Evolutionary conservation across 2,888 invertebrate species (phyloP), one percentile per base, ranked within the genome.

Genomic region (Polydrusus cervinus): DNA sequence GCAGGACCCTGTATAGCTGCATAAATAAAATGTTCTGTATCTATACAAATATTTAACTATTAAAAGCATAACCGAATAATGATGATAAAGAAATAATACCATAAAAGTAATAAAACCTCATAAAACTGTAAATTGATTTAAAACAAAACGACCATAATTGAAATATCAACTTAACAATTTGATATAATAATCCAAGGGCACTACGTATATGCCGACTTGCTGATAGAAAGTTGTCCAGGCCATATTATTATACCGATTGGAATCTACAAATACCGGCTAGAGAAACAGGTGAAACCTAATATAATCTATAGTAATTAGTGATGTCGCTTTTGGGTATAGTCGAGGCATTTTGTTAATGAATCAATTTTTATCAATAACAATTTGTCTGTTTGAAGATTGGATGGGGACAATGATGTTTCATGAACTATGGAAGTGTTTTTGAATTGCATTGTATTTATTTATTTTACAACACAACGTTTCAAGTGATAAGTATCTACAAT

Each of bases 281-380:
- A 64, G 64, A 64, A 64, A 49, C 64, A 64, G 64, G 64, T 64
- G 64, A 64, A 64, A 64, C 49, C 64, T 16, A 64, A 64, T 64
- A 49, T 64, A 64, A 64, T 47, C 16, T 16, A 34, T 49, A 25
- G 34, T 64, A 64, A 64, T 64, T 64, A 64, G 64, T 47, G 64
- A 64, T 64, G 64, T 64, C 47, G 30, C 64, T 47, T 64, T n/a
- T 13, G 10, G 25, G 61, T 64, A 25, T 64, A 64, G 64, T 64
- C 16, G 34, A 0, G 64, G 49, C 30, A 64, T 30, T 8, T 43
- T 10, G 10, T 7, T 34, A 34, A 34, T 34, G 7, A 34, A 3
- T 34, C 7, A 34, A 8, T 34, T 10, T 34, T 25, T 25, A 25
- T 25, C 1, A 3, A 3, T 25, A 25, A 25, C 25, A 25, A 25